Evolutionary conservation across 1,140 invertebrate genomes (phyloP), one percentile per base, ranked within the genome.

Genomic region (Ceratosolen solmsi): DNA sequence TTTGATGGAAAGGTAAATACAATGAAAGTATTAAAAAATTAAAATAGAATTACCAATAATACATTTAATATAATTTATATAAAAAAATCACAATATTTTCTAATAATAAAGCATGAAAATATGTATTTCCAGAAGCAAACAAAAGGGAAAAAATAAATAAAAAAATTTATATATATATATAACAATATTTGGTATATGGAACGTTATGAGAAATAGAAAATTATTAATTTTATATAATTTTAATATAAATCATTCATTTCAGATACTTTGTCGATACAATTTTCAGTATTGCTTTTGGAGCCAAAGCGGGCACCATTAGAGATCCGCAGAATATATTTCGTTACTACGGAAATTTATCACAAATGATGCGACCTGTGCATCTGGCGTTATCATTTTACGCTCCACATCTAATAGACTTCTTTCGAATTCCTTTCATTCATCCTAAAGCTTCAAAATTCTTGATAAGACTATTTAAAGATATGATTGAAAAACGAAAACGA

Each of bases 211-310:
- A 56, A 13, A 56, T 56, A 56, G 17, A 56, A 8, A 13, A 22
- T 56, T 56, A 56, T 56, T 13, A 3, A 56, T 4, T 13, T 56
- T 56, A 17, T 25, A 22, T 56, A 56, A 22, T 22, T 8, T 22
- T 25, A 65, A 13, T 65, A 65, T 30, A 33, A n/a, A 75, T 38
- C 9, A 38, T 38, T 54, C n/a, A 58, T 60, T 75, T 58, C 22
- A 87, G 90, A 36, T 94, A 91, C 81, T 92, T 93, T 1, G 93
- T 93, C 78, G 94, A 95, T 84, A 90, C 93, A 1, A 94, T 94
- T 49, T 92, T 92, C 9, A 90, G 89, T n/a, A 92, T 92, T 77
- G 92, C 91, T 38, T 93, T 93, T 86, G 93, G 93, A 17, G 86
- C 93, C 7, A 86, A 92, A 9, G 87, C 90, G 0, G 87, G 91